Percentiles rank a stretch among this genome's conserved stretches.
These are phyloP conservation scores for Sipunculus nudus DNA, from an alignment of 2,888 invertebrate species.

Conservation along the genomic window DNA sequence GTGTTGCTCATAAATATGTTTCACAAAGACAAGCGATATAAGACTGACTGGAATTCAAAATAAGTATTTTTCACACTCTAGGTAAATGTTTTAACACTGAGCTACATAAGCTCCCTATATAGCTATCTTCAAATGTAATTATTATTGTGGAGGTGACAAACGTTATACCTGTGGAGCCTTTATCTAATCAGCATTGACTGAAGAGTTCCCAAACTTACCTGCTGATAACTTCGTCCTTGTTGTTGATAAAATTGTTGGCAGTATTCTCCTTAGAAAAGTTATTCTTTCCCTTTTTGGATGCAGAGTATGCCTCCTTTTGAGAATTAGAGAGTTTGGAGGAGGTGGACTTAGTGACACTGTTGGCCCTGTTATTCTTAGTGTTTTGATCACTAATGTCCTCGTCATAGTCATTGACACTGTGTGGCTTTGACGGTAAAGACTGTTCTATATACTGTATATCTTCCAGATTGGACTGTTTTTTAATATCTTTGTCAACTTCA, in stretches of 20 bases:
- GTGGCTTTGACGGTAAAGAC: conserved; percentile 50
- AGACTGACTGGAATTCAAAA: no score
- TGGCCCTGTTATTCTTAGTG: conserved; percentile 52
- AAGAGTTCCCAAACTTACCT: conserved; percentile 23
- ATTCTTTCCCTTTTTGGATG: conserved; percentile 23
- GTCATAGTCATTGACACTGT: conserved; percentile 51
- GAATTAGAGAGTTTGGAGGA: conserved; percentile 54
- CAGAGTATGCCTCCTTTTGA: conserved; percentile 43
- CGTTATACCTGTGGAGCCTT: no score
- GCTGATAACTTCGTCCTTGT: conserved; percentile 60
- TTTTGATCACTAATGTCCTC: conserved; percentile 57
- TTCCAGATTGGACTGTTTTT: conserved; percentile 44
- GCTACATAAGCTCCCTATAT: no score
- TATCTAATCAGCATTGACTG: no score
- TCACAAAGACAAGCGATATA: no score
- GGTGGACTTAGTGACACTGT: conserved; percentile 42
- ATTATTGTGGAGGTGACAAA: no score
- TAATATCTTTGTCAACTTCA: conserved; percentile 39
- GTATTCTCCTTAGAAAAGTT: conserved; percentile 25
- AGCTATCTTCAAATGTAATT: no score
- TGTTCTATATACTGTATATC: conserved; percentile 61
- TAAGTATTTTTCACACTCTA: no score
- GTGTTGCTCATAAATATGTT: no score
- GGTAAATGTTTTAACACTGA: no score
- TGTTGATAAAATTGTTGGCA: conserved; percentile 50